Base-by-base conservation (phyloP, 2,888 invertebrate genomes). In the Acanthosepion esculentum region DNA sequence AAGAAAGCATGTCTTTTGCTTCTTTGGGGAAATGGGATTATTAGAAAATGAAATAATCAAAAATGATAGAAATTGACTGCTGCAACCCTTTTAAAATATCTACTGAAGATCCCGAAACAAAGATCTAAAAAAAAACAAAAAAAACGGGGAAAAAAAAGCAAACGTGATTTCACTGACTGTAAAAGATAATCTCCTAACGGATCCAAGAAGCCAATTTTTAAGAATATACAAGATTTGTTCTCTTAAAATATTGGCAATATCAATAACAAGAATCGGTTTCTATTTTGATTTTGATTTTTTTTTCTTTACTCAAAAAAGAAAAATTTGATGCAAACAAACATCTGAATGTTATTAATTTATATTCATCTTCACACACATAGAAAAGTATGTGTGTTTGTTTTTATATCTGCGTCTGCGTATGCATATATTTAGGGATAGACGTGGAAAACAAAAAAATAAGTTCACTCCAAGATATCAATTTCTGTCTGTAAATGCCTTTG, bases 21-120 rank as follows among this genome's bases (percentile, higher is more conserved):
- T 78, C n/a, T 78, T n/a, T 78, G 29, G n/a, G 78, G 78, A n/a
- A 33, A n/a, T 15, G 5, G 78, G 78, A 12, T 78, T 78, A 78
- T 78, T 78, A 78, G 78, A 78, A 78, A 78, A 78, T 78, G 78
- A 78, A 78, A 78, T 78, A 78, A 78, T 78, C n/a, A 78, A 78
- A 78, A 78, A 78, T 78, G 78, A 78, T 78, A 15, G 78, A 78
- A 78, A 78, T 78, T 78, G 78, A 78, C 78, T 78, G 78, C 78
- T 5, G 33, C n/a, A 78, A 78, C 78, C 78, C 78, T 78, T 78
- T 78, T n/a, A 78, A 78, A 78, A 78, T 78, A n/a, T 78, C n/a
- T 78, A 33, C 78, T 33, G n/a, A 12, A n/a, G 33, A n/a, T 78
- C n/a, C n/a, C 10, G 33, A 78, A 33, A 78, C 78, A 78, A 78